Conservation (phyloP, 1,140 invertebrate genomes). For the Leptoteleia sp. region DNA sequence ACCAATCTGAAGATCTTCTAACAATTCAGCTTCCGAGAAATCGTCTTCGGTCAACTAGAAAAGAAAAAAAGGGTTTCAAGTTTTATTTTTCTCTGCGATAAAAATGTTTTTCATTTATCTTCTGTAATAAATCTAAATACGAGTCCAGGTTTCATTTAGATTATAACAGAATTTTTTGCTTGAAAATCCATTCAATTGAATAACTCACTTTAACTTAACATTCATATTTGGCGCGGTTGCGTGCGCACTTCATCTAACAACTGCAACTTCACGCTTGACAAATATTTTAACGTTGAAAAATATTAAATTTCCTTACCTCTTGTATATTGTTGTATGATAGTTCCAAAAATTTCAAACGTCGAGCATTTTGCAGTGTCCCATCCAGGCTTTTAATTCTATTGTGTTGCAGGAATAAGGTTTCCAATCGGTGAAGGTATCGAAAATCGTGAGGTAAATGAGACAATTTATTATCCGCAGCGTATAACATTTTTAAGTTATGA, state of each 20-base stretch:
- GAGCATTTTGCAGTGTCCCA: slow-evolving; percentile 85
- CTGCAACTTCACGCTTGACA: too few species aligned
- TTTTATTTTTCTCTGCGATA: too few species aligned
- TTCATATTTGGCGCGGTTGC: too few species aligned
- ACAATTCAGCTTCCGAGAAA: slow-evolving; percentile 85
- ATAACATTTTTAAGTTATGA: slow-evolving; percentile 85
- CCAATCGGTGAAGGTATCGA: slow-evolving; percentile 84
- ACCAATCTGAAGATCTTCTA: slow-evolving; percentile 86
- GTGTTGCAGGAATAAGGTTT: slow-evolving; percentile 86
- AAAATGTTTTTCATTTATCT: too few species aligned
- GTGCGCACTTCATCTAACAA: too few species aligned
- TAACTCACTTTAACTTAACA: too few species aligned
- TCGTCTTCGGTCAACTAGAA: slow-evolving; percentile 86
- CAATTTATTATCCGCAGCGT: slow-evolving; percentile 87
- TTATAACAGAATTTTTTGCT: too few species aligned
- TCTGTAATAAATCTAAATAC: too few species aligned
- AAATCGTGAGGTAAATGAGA: slow-evolving; percentile 86
- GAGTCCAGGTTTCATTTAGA: too few species aligned
- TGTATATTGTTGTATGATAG: slow-evolving; percentile 88
- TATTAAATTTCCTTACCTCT: slow-evolving; percentile 80
- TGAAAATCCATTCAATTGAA: too few species aligned
- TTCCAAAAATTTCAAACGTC: slow-evolving; percentile 84
- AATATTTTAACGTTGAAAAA: too few species aligned
- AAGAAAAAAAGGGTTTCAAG: too few species aligned
- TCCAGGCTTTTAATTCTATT: slow-evolving; percentile 87